phyloP scores from a whole-genome alignment of 2,113 vertebrate genomes.

The Campylomormyrus tamandua region DNA sequence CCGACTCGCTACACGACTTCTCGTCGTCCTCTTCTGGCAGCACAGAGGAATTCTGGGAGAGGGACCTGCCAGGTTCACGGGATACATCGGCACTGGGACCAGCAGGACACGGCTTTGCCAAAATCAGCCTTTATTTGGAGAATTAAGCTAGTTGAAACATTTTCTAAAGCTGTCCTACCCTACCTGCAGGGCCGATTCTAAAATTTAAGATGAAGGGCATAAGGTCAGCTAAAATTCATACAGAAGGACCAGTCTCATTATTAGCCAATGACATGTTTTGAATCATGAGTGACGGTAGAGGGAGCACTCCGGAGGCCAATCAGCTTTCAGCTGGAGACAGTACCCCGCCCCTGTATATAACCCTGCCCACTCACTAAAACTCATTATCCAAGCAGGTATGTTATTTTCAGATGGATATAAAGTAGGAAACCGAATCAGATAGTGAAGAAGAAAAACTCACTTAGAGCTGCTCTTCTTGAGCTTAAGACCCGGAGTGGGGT shows the following conservation, averaged over 20 bases:
- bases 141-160: not conserved
- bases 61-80: constrained; percentile 59
- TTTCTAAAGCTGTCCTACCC: not conserved
- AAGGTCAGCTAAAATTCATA: not conserved
- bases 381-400: not conserved
- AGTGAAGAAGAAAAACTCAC: constrained; percentile 56
- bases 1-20: constrained; percentile 79
- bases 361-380: not conserved
- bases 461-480: constrained; percentile 83
- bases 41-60: constrained; percentile 89
- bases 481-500: constrained; percentile 71
- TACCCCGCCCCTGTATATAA: not conserved
- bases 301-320: not conserved
- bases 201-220: not conserved
- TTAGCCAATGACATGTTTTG: not conserved
- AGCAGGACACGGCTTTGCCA: not conserved
- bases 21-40: constrained; percentile 84
- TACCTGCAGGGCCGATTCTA: not conserved
- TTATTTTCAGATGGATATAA: not conserved
- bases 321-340: not conserved
- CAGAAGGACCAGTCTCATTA: not conserved
- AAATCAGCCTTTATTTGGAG: not conserved
- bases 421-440: not conserved
- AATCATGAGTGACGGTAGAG: not conserved
- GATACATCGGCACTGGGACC: not conserved